phyloP scores from a whole-genome alignment of 1,140 invertebrate species.

The Spodoptera litura region DNA sequence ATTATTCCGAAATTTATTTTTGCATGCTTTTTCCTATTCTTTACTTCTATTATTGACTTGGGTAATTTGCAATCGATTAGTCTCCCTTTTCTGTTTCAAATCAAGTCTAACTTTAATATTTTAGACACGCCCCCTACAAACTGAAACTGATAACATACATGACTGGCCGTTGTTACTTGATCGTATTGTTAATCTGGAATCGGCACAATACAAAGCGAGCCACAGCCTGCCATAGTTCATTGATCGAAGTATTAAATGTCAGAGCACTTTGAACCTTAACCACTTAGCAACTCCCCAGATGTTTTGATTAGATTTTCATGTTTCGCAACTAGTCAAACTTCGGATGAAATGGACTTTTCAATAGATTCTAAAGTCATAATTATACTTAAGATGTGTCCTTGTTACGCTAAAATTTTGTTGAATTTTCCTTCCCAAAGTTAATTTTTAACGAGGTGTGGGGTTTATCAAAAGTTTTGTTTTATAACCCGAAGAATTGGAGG shows the following conservation, averaged over 20 bases:
- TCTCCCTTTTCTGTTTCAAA: too few species aligned
- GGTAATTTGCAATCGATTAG: too few species aligned
- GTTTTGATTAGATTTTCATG: slow-evolving; percentile 68
- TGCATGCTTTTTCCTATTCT: too few species aligned
- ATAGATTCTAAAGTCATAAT: slow-evolving; percentile 40
- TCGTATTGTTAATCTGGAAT: too few species aligned
- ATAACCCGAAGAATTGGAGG: slow-evolving; percentile 18
- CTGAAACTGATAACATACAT: too few species aligned
- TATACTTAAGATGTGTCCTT: slow-evolving; percentile 41
- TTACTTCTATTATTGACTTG: too few species aligned
- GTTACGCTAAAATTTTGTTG: slow-evolving; percentile 20
- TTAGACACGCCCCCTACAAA: too few species aligned
- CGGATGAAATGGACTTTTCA: slow-evolving; percentile 43
- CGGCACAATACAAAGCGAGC: slow-evolving; percentile 54
- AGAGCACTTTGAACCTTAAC: slow-evolving; percentile 46
- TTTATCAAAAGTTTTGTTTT: slow-evolving; percentile 32
- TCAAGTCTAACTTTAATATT: too few species aligned
- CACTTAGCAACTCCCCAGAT: slow-evolving; percentile 53
- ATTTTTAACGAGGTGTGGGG: slow-evolving; percentile 1
- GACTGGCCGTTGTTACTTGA: too few species aligned
- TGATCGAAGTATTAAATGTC: slow-evolving; percentile 63
- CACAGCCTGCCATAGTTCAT: slow-evolving; percentile 53
- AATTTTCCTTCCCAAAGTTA: slow-evolving; percentile 34
- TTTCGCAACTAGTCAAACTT: slow-evolving; percentile 50
- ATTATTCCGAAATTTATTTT: too few species aligned